Conservation (phyloP, 2,888 invertebrate species). For the Hybos culiciformis region DNA sequence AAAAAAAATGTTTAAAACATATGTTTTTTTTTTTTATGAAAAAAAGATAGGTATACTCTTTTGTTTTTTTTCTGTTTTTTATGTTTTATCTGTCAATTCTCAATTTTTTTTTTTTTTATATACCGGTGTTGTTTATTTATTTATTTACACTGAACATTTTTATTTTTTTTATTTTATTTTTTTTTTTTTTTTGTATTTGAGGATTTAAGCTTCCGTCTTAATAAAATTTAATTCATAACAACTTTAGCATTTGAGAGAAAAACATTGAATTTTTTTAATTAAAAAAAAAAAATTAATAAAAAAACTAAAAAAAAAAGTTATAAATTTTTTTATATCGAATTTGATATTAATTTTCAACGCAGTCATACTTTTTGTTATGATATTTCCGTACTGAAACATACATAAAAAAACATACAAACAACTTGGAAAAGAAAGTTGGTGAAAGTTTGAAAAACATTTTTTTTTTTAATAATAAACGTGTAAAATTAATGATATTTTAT, state of each 20-base stretch:
- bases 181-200: slow-evolving; percentile 1
- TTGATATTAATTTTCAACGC: no score
- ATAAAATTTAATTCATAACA: slow-evolving; percentile 34
- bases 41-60: background rate
- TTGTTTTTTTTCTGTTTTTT: background rate
- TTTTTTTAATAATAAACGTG: background rate
- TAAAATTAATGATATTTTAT: background rate
- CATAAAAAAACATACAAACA: background rate
- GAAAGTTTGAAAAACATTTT: background rate
- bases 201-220: slow-evolving; percentile 33
- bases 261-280: slow-evolving; percentile 19
- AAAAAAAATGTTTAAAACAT: background rate
- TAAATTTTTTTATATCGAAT: slow-evolving; percentile 8
- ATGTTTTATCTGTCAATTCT: background rate
- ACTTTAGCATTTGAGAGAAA: slow-evolving; percentile 33
- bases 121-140: background rate
- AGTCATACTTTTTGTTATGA: background rate
- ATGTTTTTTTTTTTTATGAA: background rate
- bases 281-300: slow-evolving; percentile 4
- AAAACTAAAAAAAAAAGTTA: slow-evolving; percentile 1
- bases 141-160: background rate
- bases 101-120: background rate
- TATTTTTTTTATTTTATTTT: background rate
- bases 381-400: background rate
- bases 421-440: background rate